Evolutionary conservation across 2,113 vertebrate genomes (phyloP).

Genomic region (Pygoscelis adeliae): DNA sequence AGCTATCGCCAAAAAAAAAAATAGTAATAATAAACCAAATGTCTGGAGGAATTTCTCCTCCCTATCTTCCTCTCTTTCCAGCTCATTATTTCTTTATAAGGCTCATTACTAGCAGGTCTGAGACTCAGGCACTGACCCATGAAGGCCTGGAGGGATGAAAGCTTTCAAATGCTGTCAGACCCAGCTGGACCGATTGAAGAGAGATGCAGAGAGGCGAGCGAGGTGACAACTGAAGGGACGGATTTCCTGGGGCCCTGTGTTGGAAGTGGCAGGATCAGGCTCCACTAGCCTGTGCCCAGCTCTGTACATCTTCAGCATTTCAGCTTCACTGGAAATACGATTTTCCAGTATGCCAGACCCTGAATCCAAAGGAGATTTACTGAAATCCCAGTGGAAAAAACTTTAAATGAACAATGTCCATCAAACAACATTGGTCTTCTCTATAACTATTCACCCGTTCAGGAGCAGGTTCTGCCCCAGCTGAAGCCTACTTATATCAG

Average conservation of each 20-base stretch:
- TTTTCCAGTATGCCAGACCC: background rate
- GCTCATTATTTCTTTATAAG: constrained; percentile 49
- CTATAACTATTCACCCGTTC: background rate
- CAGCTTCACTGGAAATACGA: background rate
- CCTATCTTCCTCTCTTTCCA: background rate
- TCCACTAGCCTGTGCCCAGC: background rate
- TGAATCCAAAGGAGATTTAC: background rate
- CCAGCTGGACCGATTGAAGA: background rate
- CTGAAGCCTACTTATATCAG: background rate
- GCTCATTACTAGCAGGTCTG: constrained; percentile 27
- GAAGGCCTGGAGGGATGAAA: background rate
- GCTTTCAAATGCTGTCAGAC: background rate
- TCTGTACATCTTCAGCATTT: background rate
- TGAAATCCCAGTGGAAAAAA: background rate
- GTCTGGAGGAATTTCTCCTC: constrained; percentile 1
- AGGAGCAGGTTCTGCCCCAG: background rate
- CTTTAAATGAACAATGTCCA: rapidly evolving
- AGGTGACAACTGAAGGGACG: background rate
- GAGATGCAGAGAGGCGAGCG: background rate
- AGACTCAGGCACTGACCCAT: background rate
- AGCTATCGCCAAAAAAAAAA: background rate
- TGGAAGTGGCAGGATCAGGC: background rate
- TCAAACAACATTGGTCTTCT: background rate
- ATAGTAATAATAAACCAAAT: background rate
- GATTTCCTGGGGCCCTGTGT: background rate